Conservation (phyloP, 2,888 invertebrate genomes). For the Lasioglossum malachurum region DNA sequence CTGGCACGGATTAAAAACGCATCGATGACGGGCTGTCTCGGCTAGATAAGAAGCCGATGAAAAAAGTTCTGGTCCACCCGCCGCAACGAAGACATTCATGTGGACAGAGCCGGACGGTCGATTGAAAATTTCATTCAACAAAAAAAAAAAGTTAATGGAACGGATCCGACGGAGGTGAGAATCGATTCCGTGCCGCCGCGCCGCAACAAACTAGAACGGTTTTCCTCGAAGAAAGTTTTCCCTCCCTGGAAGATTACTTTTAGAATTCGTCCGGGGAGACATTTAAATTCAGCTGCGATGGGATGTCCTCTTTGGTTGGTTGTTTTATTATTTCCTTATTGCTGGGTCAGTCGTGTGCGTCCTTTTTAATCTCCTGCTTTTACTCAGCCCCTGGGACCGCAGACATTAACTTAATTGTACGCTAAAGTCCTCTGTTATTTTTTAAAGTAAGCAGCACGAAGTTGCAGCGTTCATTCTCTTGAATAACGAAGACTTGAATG, state of each 20-base stretch:
- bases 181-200: constrained; percentile 8
- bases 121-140: constrained; percentile 8
- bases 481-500: background rate
- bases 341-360: background rate
- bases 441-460: background rate
- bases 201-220: background rate
- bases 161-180: constrained; percentile 6
- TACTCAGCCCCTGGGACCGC: background rate
- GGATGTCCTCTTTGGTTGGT: background rate
- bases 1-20: constrained; percentile 40
- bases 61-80: background rate
- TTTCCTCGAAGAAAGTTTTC: background rate
- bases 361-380: background rate
- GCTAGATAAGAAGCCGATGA: background rate
- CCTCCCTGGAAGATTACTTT: background rate
- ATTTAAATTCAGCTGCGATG: background rate
- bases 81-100: background rate
- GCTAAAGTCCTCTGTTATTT: background rate
- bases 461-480: background rate
- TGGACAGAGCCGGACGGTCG: background rate
- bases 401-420: background rate
- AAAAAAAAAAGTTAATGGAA: constrained; percentile 14
- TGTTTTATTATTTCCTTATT: background rate
- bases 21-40: constrained; percentile 13
- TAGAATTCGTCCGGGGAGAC: background rate